A percentile compares a stretch with the other conserved stretches of the same genome.
Conservation (phyloP, 2,888 invertebrate genomes). For the Hybos culiciformis region DNA sequence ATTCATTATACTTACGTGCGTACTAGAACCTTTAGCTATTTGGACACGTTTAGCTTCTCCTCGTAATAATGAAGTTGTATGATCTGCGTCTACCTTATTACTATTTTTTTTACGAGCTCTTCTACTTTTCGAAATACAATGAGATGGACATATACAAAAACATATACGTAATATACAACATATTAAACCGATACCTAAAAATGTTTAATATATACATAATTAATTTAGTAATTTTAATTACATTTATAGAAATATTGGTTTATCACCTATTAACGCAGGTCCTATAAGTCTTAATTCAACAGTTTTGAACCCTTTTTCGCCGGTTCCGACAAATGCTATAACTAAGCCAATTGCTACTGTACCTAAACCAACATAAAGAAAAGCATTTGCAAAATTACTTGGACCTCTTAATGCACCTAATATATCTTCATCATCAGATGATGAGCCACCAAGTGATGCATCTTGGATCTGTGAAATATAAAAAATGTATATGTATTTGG, state of each 20-base stretch:
- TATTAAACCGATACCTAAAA: conserved; percentile 54
- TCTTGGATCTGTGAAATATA: conserved; percentile 73
- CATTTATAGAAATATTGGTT: background rate
- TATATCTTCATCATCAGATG: conserved; percentile 59
- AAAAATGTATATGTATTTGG: too few species aligned
- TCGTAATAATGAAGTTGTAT: conserved; percentile 34
- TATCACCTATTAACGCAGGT: conserved; percentile 54
- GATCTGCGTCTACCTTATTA: conserved; percentile 35
- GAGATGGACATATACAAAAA: conserved; percentile 71
- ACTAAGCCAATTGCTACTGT: conserved; percentile 72
- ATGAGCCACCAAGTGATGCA: conserved; percentile 65
- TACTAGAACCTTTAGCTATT: conserved; percentile 31
- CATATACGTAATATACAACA: conserved; percentile 72
- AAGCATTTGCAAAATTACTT: conserved; percentile 69
- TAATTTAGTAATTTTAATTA: background rate
- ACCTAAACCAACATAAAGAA: conserved; percentile 73
- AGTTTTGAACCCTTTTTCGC: conserved; percentile 79
- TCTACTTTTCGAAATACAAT: conserved; percentile 53
- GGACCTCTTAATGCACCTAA: conserved; percentile 50
- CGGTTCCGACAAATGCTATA: conserved; percentile 80
- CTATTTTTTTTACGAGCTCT: conserved; percentile 44
- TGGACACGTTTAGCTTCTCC: conserved; percentile 35
- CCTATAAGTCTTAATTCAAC: conserved; percentile 75
- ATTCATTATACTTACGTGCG: conserved; percentile 24
- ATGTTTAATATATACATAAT: background rate